Evolutionary conservation across 1,140 invertebrate genomes (phyloP), one percentile per base, ranked within the genome.

Genomic region (Euschistus heros): DNA sequence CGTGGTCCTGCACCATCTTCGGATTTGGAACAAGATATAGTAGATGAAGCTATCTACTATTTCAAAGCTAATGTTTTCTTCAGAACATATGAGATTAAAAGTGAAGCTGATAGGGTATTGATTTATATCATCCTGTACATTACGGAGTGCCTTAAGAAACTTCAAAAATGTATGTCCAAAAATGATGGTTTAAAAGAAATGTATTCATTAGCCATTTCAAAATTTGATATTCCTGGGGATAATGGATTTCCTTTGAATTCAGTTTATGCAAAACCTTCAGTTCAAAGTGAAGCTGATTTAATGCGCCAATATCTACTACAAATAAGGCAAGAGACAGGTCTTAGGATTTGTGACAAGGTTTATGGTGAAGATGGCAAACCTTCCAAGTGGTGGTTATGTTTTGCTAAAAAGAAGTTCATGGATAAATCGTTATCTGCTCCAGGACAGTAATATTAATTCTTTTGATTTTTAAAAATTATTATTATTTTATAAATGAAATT

Each of bases 11-110:
- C 94, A 6, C 87, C 88, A 47, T 79, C 77, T 17, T 81, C 80
- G 66, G 80, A 79, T 33, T 83, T 83, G 68, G 86, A 91, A 27
- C 80, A 84, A 69, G 97, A 99, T 77, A 93, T 99, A 69, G 93
- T 99, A 69, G 97, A 99, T 80, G 97, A 99, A 82, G 90, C 95
- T 30, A 79, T 99, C 13, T 91, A 90, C 73, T 99, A 86, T 75
- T 99, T 99, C 76, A 98, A 97, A 80, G 94, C 97, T 2, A 99
- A 99, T 79, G 95, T 99, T 8, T 99, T 99, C 76, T 99, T 99
- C 75, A 86, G 94, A 70, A 98, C 94, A 52, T 99, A 97, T 77
- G 96, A 99, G 80, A 95, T 98, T 64, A 97, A 97, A 88, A 94
- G 87, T 72, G 92, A 97, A 76, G 86, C 93, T 22, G 96, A 98